Conservation (phyloP, 2,888 invertebrate species). For the Chaetoderma sp. region DNA sequence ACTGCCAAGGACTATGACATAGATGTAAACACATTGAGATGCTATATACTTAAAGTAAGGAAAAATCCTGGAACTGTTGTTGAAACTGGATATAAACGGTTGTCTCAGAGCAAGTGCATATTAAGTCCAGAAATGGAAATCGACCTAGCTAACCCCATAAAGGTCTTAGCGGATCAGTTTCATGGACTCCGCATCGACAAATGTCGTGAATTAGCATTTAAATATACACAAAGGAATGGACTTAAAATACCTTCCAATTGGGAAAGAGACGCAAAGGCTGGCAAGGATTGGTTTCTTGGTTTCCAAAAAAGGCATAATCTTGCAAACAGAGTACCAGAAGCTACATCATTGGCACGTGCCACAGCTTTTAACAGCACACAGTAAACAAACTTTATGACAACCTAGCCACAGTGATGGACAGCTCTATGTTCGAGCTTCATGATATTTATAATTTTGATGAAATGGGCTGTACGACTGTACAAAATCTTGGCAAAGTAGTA, state of each 20-base stretch:
- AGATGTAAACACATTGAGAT: slow-evolving; percentile 65
- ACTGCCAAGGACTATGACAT: slow-evolving; percentile 71
- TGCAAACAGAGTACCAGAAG: slow-evolving; percentile 3
- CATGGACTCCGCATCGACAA: slow-evolving; percentile 5
- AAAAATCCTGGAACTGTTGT: neutral
- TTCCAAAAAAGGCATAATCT: slow-evolving; percentile 6
- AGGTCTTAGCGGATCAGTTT: neutral
- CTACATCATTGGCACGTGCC: slow-evolving; percentile 6
- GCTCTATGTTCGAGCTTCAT: neutral
- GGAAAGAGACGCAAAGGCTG: neutral
- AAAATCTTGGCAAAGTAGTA: neutral
- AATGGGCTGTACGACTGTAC: slow-evolving; percentile 5
- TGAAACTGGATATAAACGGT: slow-evolving; percentile 1
- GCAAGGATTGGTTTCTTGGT: neutral
- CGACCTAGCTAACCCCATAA: neutral
- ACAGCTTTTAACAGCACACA: slow-evolving; percentile 11
- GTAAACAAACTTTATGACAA: slow-evolving; percentile 13
- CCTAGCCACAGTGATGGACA: slow-evolving; percentile 9
- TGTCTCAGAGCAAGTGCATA: neutral
- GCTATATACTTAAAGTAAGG: slow-evolving; percentile 11
- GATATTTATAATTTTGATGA: slow-evolving; percentile 15
- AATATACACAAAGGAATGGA: neutral
- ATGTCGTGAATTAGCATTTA: slow-evolving; percentile 1
- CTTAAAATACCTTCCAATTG: neutral
- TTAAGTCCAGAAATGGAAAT: neutral